phyloP scores from a whole-genome alignment of 2,888 invertebrate genomes.

The Tromatobia lineatoria region DNA sequence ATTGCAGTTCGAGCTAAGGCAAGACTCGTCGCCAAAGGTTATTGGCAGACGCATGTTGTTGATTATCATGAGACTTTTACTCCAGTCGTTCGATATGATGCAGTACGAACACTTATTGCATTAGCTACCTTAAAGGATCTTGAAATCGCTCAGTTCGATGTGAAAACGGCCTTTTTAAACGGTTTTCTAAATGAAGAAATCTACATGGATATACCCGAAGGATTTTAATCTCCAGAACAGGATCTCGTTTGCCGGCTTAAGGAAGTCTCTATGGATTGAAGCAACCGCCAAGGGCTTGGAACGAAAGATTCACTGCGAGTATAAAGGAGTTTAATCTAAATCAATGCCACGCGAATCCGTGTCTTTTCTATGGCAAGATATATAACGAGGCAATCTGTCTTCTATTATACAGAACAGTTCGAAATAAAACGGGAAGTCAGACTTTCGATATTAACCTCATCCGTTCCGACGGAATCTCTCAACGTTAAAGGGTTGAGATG shows the following conservation, averaged over 20 bases:
- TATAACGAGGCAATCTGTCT: neutral
- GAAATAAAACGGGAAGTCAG: neutral
- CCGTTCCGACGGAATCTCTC: neutral
- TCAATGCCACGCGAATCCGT: neutral
- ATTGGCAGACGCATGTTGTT: neutral
- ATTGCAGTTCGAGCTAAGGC: conserved; percentile 17
- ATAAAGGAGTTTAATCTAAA: neutral
- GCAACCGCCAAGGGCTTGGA: neutral
- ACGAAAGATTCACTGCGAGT: neutral
- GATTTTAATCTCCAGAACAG: neutral
- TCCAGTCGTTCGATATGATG: conserved; percentile 10
- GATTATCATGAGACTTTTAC: conserved; percentile 30
- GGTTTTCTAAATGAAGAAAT: neutral
- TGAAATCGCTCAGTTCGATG: conserved; percentile 1
- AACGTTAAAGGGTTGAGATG: neutral
- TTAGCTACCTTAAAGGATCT: neutral
- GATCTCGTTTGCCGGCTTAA: neutral
- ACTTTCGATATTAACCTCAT: neutral
- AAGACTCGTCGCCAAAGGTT: conserved; percentile 26
- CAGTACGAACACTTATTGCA: neutral
- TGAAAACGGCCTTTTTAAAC: neutral
- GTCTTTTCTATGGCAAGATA: neutral
- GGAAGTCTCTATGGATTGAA: neutral
- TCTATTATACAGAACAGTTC: conserved; percentile 4
- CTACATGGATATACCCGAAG: neutral